Evolutionary conservation across 2,113 vertebrate genomes (phyloP).

Genomic region (Eira barbara): DNA sequence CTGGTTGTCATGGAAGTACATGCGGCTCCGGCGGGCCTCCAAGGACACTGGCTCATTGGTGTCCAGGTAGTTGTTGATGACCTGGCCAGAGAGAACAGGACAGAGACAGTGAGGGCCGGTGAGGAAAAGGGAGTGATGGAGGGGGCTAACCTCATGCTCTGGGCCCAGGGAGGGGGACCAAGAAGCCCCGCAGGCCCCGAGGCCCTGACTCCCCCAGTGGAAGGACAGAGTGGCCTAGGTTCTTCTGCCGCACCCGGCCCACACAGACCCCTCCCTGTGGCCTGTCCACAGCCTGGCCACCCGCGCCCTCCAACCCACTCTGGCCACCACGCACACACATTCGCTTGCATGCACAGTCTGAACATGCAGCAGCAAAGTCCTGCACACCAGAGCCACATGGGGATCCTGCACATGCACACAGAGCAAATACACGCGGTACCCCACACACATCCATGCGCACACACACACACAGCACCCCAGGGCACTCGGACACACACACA

Average conservation of each 20-base stretch:
- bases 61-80: constrained; percentile 87
- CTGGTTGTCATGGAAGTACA: constrained; percentile 91
- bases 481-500: not conserved
- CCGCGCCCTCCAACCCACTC: fast-evolving
- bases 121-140: not conserved
- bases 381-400: not conserved
- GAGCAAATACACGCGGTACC: not conserved
- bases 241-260: not conserved
- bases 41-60: constrained; percentile 26
- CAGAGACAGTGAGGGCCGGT: not conserved
- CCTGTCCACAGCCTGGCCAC: not conserved
- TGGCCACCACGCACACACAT: not conserved
- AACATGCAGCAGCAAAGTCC: not conserved
- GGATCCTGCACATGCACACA: not conserved
- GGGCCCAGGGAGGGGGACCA: not conserved
- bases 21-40: constrained; percentile 60
- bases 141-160: not conserved
- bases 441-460: not conserved
- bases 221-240: not conserved
- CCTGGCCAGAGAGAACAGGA: constrained; percentile 47
- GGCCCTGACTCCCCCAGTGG: not conserved
- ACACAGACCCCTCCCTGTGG: not conserved
- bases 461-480: not conserved
- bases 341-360: not conserved
- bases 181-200: not conserved